Percentiles rank a stretch among this genome's conserved stretches.
phyloP scores from a whole-genome alignment of 2,113 vertebrate species.

The Lampris megalopsis region DNA sequence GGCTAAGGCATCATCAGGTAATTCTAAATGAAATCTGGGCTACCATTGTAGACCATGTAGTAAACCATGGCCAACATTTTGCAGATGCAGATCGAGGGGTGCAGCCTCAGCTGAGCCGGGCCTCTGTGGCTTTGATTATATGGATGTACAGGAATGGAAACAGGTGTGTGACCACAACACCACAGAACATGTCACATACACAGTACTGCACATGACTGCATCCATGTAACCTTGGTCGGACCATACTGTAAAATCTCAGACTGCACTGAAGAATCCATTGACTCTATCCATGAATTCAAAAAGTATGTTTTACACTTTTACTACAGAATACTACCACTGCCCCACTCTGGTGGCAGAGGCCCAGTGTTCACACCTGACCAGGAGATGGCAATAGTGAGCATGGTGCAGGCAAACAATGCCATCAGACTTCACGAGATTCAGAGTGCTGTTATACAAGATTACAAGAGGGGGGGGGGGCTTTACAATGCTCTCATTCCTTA shows the following conservation, averaged over 20 bases:
- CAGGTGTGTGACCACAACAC: conserved; percentile 2
- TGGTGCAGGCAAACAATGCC: conserved; percentile 9
- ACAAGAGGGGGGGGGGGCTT: too few relatives aligned
- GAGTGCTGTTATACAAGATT: neutral
- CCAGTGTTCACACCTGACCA: conserved; percentile 14
- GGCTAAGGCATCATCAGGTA: neutral
- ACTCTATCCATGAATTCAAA: too few relatives aligned
- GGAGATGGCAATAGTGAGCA: conserved; percentile 16
- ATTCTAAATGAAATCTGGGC: conserved; percentile 10
- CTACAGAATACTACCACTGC: conserved; percentile 1
- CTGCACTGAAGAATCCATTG: neutral
- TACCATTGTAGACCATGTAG: neutral
- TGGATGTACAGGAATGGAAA: conserved; percentile 12
- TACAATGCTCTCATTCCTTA: too few relatives aligned
- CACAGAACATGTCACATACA: neutral
- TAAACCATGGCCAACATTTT: conserved; percentile 12
- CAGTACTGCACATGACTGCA: neutral
- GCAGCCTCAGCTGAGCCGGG: conserved; percentile 17
- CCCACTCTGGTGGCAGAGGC: conserved; percentile 19
- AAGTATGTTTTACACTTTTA: too few relatives aligned
- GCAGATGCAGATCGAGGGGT: conserved; percentile 7
- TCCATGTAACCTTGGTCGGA: neutral
- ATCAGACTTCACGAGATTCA: conserved; percentile 13
- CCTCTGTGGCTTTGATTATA: conserved; percentile 7
- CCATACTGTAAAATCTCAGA: neutral